Conservation (phyloP, 2,888 invertebrate species). For the Abrostola tripartita region DNA sequence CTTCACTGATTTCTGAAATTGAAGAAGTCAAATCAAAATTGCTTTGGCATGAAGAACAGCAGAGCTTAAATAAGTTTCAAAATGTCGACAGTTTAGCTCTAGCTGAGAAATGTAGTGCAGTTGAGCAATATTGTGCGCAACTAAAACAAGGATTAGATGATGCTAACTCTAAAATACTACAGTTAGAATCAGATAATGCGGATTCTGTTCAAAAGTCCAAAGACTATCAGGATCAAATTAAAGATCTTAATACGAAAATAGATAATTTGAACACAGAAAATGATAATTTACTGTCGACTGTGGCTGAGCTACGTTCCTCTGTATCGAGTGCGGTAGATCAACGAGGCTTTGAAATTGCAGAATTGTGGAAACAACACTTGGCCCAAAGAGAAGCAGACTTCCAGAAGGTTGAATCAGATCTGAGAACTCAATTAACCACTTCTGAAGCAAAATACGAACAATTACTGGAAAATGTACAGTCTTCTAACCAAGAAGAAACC, state of each 20-base stretch:
- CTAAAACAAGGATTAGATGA: slow-evolving; percentile 73
- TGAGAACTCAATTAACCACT: slow-evolving; percentile 85
- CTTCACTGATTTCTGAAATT: slow-evolving; percentile 63
- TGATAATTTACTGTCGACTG: slow-evolving; percentile 80
- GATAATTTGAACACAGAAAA: slow-evolving; percentile 80
- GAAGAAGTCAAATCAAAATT: slow-evolving; percentile 60
- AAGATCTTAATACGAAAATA: slow-evolving; percentile 73
- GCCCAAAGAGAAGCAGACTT: slow-evolving; percentile 90
- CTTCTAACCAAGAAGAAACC: slow-evolving; percentile 83
- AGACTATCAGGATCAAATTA: slow-evolving; percentile 66
- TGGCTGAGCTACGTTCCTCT: slow-evolving; percentile 82
- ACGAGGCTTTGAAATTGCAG: slow-evolving; percentile 90
- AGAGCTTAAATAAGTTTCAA: slow-evolving; percentile 43
- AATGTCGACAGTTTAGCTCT: slow-evolving; percentile 54
- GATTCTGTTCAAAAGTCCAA: slow-evolving; percentile 58
- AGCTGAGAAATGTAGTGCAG: slow-evolving; percentile 61
- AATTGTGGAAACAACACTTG: slow-evolving; percentile 91
- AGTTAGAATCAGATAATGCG: slow-evolving; percentile 66
- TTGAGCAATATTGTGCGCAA: slow-evolving; percentile 71
- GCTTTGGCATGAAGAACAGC: slow-evolving; percentile 56
- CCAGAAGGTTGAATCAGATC: slow-evolving; percentile 82
- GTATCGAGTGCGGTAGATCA: slow-evolving; percentile 89
- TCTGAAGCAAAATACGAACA: slow-evolving; percentile 85
- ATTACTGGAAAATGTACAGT: slow-evolving; percentile 80
- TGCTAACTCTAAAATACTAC: slow-evolving; percentile 76